Evolutionary conservation across 2,888 invertebrate species (phyloP).

Genomic region (Agelastica alni): DNA sequence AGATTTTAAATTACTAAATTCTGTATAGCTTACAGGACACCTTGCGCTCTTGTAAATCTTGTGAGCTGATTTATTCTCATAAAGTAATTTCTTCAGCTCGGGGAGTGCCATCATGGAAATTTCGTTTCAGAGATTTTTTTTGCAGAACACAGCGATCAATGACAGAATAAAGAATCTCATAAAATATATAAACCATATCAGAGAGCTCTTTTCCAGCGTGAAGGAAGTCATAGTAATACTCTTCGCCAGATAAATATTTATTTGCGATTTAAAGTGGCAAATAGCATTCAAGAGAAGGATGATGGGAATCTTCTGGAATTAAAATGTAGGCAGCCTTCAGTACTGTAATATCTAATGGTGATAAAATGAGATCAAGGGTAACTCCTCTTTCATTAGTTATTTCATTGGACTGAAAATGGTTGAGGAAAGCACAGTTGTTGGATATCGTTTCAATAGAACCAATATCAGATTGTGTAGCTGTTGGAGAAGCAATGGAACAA

Average conservation of each 20-base stretch:
- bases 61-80: constrained; percentile 11
- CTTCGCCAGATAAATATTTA: too few species aligned
- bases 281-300: constrained; percentile 7
- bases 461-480: too few species aligned
- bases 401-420: background rate
- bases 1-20: constrained; percentile 6
- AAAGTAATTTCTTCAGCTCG: constrained; percentile 10
- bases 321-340: constrained; percentile 11
- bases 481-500: constrained; percentile 13
- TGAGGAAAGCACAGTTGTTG: background rate
- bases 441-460: too few species aligned
- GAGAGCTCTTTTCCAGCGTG: constrained; percentile 9
- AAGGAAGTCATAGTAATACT: too few species aligned
- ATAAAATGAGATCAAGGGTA: background rate
- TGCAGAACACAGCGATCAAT: constrained; percentile 7
- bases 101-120: constrained; percentile 1
- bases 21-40: constrained; percentile 4
- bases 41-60: constrained; percentile 9
- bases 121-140: background rate
- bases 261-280: background rate
- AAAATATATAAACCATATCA: constrained; percentile 13
- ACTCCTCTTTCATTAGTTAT: background rate
- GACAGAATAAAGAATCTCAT: constrained; percentile 10
- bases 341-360: too few species aligned
- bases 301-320: constrained; percentile 1